Evolutionary conservation across 2,113 vertebrate species (phyloP), one percentile per base, ranked within the genome.

Genomic region (Myotis davidii): DNA sequence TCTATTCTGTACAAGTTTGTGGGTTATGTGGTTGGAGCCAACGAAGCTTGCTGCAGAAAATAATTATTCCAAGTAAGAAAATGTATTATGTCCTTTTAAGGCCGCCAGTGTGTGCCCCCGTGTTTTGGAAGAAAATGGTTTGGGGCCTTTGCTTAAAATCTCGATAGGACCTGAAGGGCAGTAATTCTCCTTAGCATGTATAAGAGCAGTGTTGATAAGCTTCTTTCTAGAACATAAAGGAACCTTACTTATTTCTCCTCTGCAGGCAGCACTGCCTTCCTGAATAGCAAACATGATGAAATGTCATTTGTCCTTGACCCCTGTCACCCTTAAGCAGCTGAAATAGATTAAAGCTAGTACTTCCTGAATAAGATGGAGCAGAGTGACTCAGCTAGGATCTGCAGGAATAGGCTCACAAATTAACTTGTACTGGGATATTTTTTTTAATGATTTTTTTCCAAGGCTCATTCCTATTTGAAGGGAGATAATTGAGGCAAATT

Each of bases 221-320:
- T 86, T 23, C 20, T 96, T 83, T 82, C 45, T 81, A 54, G 74
- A 70, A 10, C 29, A 25, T 37, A 42, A 54, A 86, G 25, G 45
- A 86, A 34, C 29, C 77, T 85, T 39, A 4, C 37, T 76, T 96
- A 48, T 56, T 91, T 79, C 39, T 82, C 77, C 82, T 42, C 64
- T 76, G 27, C 70, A 83, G 42, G 85, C 86, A 32, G 0, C 37
- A 37, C 34, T 74, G 48, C 92, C 81, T 34, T 39, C 92, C n/a
- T 52, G 78, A 45, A 82, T 73, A 27, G 34, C 48, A 34, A 86
- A 50, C 92, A 18, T 21, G 76, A 88, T 89, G 59, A 77, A 48
- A 85, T 96, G 39, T 64, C 86, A 37, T 82, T 85, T 94, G 88
- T 84, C 91, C 78, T 95, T 97, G 42, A 94, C 70, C 95, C 69